Base-by-base conservation (phyloP, 2,797 vertebrate genomes). In the Ctenopoma kingsleyae region DNA sequence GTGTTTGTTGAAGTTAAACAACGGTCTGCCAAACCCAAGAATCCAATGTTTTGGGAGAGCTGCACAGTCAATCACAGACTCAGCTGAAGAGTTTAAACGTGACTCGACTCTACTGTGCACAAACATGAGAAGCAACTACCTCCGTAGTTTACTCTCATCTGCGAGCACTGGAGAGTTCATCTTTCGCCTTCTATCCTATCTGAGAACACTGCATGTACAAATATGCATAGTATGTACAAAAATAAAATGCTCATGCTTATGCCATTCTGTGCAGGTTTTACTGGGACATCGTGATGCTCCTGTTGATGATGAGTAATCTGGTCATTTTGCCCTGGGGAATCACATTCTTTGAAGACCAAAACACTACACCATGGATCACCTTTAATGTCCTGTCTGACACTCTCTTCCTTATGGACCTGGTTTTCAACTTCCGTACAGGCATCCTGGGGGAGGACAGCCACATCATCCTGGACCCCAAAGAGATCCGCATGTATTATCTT, bases 261-360 rank as follows among this genome's bases (percentile, higher is more conserved):
- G 11, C 35, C 16, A 11, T 83, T 74, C 36, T 60, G 23, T 84
- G 2, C 65, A 99, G 98, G 94, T 99, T 99, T 91, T 99, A 97
- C 86, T 99, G 98, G 98, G 98, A 99, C 87, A 93, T 99, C 38
- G 96, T 97, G 1, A 98, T 99, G 97, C 95, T 99, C 43, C 91
- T 97, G 15, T 93, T 99, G 87, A 99, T 99, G 98, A 98, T 99
- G 90, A 97, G 97, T 22, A 99, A 99, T 81, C 95, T 99, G 73
- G 94, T 99, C 78, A 97, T 99, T 80, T 93, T 99, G 27, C 98
- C 98, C 0, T 98, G 98, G 94, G 98, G 98, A 67, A 99, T 99
- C 91, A 99, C 98, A 65, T 99, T 99, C 94, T 99, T 99, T 79
- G 98, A 98, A 80, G 97, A 98, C 50, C 97, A 99, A 93, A 98